phyloP scores from a whole-genome alignment of 2,113 vertebrate genomes.

The Microcebus lehilahytsara region DNA sequence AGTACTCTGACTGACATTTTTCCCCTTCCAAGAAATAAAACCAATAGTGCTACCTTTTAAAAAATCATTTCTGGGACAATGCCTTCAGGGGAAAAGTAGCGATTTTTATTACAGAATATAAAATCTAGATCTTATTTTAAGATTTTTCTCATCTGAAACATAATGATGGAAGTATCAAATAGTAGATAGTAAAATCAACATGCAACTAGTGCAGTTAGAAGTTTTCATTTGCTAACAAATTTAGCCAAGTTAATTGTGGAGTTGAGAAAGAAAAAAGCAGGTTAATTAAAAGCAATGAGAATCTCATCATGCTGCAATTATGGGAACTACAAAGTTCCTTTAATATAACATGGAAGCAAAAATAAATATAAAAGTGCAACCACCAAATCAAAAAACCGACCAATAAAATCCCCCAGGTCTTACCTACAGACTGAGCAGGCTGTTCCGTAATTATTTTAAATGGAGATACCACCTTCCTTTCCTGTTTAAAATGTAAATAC shows the following conservation, averaged over 20 bases:
- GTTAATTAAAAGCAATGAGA: conserved; percentile 62
- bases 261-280: conserved; percentile 34
- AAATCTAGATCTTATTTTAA: conserved; percentile 33
- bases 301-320: conserved; percentile 36
- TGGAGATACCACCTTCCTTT: not conserved
- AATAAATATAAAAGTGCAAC: conserved; percentile 34
- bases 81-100: not conserved
- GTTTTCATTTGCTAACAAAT: conserved; percentile 53
- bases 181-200: conserved; percentile 23
- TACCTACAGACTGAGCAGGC: not conserved
- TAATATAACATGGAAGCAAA: conserved; percentile 49
- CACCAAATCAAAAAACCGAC: not conserved
- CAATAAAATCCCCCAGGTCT: not conserved
- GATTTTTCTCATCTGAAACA: conserved; percentile 35
- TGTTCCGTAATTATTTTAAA: conserved; percentile 35
- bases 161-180: conserved; percentile 3
- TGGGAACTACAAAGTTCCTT: conserved; percentile 34
- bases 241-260: conserved; percentile 39
- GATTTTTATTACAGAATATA: conserved; percentile 48
- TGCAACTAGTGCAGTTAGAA: conserved; percentile 7
- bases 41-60: not conserved
- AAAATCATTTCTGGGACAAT: conserved; percentile 2
- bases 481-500: conserved; percentile 39
- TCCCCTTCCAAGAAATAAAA: conserved; percentile 58
- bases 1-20: conserved; percentile 27